Base-by-base conservation (phyloP, 1,140 invertebrate species). In the Procambarus clarkii region DNA sequence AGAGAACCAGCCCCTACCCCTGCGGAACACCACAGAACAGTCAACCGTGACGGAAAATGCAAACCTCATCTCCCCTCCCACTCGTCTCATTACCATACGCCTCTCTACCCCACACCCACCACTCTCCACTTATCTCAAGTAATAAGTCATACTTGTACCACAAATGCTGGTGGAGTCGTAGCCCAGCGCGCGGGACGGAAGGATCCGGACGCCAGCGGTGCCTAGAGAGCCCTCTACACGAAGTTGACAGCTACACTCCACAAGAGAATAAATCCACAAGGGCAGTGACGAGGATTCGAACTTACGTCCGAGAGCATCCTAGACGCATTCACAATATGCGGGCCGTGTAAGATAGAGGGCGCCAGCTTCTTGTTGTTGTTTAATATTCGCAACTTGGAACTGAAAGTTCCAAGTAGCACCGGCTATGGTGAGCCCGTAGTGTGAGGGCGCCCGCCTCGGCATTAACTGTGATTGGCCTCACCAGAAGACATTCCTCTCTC, bases 11-110 rank as follows among this genome's bases (percentile, higher is more conserved):
- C 9, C 24, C 54, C 85, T 78, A n/a, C 76, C 85, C 85, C n/a
- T 44, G 74, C 85, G 44, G 76, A 79, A 64, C 85, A 54, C 85
- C 85, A 48, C 21, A 64, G 76, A 74, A 87, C 74, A 60, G n/a
- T 87, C 74, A 87, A 87, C 74, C 85, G 85, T 87, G 85, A 87
- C 85, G 85, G 85, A 87, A 87, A 87, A 87, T 87, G 85, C 85
- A 87, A 87, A 87, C 85, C 79, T 87, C 85, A 87, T 79, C 34
- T 34, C 85, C 85, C 85, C n/a, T n/a, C 3, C 58, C 71, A 50
- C 84, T 54, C 21, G 60, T 71, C 45, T 86, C 69, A 86, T 86
- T 77, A 86, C 76, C 83, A 77, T 74, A 86, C 45, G 60, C 5
- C 48, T 64, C 60, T 18, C 60, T 21, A 64, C 11, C 18, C 3